A percentile compares a stretch with the other conserved stretches of the same genome.
These are phyloP conservation scores for Ceramica pisi DNA, from an alignment of 2,888 invertebrate species.

Conservation along the genomic window DNA sequence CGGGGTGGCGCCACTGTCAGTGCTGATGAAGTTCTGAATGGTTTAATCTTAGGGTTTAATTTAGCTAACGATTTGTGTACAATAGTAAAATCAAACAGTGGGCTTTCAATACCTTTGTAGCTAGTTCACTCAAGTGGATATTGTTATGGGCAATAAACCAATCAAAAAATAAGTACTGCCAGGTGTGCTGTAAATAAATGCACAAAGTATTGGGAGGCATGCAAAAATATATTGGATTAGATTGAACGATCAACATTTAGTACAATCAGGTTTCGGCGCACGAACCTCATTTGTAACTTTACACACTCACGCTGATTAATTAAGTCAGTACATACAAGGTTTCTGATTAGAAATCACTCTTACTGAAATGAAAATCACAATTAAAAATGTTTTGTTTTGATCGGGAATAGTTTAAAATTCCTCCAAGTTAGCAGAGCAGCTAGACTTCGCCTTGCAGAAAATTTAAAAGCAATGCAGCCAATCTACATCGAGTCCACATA, in stretches of 20 bases:
- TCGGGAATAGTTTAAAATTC: neutral
- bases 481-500: neutral
- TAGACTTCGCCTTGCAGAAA: neutral
- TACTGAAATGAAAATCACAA: neutral
- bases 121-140: neutral
- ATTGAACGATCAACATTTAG: slow-evolving; percentile 11
- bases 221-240: slow-evolving; percentile 4
- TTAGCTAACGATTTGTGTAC: neutral
- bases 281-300: neutral
- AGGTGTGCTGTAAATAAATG: neutral
- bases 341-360: neutral
- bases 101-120: too few species aligned
- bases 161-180: neutral
- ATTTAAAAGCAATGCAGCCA: neutral
- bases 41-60: neutral
- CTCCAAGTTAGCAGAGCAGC: neutral
- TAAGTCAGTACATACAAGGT: neutral
- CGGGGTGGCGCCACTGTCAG: slow-evolving; percentile 33
- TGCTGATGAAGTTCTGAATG: neutral
- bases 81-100: neutral
- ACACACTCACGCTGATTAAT: slow-evolving; percentile 18
- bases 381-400: neutral
- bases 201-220: slow-evolving; percentile 6
- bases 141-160: neutral
- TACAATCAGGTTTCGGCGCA: slow-evolving; percentile 1